phyloP scores from a whole-genome alignment of 2,113 vertebrate genomes.

The Apeltes quadracus region DNA sequence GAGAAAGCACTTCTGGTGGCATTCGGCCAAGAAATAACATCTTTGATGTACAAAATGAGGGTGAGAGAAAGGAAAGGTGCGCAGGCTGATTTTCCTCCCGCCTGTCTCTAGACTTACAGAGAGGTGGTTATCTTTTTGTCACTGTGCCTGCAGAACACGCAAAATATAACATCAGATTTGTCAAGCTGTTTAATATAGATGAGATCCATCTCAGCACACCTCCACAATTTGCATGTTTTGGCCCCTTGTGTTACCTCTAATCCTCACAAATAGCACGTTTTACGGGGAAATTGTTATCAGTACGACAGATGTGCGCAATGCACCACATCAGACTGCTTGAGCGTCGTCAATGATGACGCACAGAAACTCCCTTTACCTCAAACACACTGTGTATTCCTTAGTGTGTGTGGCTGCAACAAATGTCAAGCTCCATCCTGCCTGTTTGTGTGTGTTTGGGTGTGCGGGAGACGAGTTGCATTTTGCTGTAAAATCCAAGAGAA shows the following conservation, averaged over 20 bases:
- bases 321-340: background rate
- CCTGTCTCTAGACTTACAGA: conserved; percentile 13
- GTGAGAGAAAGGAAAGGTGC: conserved; percentile 18
- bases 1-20: conserved; percentile 49
- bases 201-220: background rate
- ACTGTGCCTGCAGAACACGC: background rate
- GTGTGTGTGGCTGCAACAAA: background rate
- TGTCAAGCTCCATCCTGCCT: background rate
- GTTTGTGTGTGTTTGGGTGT: background rate
- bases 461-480: background rate
- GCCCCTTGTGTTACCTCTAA: background rate
- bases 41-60: conserved; percentile 61
- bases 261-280: background rate
- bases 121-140: conserved; percentile 8
- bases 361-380: background rate
- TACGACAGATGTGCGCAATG: conserved; percentile 1
- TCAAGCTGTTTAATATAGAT: background rate
- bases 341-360: background rate
- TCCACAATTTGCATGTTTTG: background rate
- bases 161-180: conserved; percentile 4
- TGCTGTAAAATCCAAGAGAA: conserved; percentile 14
- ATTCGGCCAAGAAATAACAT: conserved; percentile 29
- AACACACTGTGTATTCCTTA: background rate
- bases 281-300: background rate
- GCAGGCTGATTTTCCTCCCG: conserved; percentile 42